Evolutionary conservation across 2,888 invertebrate genomes (phyloP), one percentile per base, ranked within the genome.

Genomic region (Harpalus rufipes): DNA sequence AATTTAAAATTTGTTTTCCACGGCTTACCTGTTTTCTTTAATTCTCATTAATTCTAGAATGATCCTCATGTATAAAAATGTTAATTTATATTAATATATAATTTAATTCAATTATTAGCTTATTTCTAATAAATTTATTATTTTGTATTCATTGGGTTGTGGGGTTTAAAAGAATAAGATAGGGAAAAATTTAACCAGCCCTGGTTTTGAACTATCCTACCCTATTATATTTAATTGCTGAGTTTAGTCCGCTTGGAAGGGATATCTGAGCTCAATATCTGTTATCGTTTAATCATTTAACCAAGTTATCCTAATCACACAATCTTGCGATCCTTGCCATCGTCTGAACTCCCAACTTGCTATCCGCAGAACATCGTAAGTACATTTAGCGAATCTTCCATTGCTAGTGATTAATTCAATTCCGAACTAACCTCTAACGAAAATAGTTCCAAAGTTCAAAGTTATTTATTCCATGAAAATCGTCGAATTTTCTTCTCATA

Each of bases 321-420:
- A 59, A 68, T 32, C 68, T 14, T 32, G 68, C 12, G 68, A 6
- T 68, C 14, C 39, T 32, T 12, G 10, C 21, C 63, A 14, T 12
- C 12, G 56, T 14, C 56, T 14, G 21, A 63, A 63, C 21, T 63
- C 39, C 25, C 14, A 68, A 68, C 32, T 68, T 39, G 5, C 39
- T 39, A 8, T 59, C 59, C 59, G 59, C 39, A 39, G 68, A 68
- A 68, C 68, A 39, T 68, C 32, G 39, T 63, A 68, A 68, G 68
- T 68, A 68, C 68, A 68, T 68, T 68, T 68, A 68, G 14, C 39
- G 68, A 68, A 68, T 68, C 68, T 68, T 68, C 68, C 14, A 1
- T 25, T 21, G 21, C 63, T n/a, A 63, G 6, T 32, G 68, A 68
- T 68, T 68, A 68, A 68, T 68, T 68, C 68, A 68, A 68, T 68